Conservation (phyloP, 2,113 vertebrate species). For the Trinectes maculatus region DNA sequence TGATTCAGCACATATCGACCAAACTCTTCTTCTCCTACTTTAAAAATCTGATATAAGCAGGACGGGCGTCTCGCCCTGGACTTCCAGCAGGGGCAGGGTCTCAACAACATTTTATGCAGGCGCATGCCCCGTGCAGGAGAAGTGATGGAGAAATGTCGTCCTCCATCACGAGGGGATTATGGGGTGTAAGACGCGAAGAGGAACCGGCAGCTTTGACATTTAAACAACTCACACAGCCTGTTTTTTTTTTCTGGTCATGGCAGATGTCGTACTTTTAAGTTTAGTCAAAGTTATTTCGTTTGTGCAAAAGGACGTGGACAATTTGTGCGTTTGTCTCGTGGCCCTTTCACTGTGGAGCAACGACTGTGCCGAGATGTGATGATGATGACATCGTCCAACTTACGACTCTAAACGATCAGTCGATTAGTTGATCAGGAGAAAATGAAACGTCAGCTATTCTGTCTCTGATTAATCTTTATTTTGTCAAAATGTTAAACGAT, state of each 20-base stretch:
- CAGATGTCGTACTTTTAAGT: background rate
- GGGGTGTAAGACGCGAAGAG: background rate
- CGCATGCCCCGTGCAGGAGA: slow-evolving; percentile 31
- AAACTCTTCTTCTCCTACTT: background rate
- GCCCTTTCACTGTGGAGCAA: too few relatives aligned
- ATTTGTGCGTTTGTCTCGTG: too few relatives aligned
- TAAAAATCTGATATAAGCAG: slow-evolving; percentile 1
- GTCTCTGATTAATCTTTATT: too few relatives aligned
- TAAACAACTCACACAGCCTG: slow-evolving; percentile 20
- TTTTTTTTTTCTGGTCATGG: slow-evolving; percentile 1
- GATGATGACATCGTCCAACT: too few relatives aligned
- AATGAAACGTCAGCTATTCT: too few relatives aligned
- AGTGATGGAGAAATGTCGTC: slow-evolving; percentile 41
- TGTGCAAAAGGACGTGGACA: background rate
- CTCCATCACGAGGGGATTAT: slow-evolving; percentile 37
- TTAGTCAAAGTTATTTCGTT: slow-evolving; percentile 13
- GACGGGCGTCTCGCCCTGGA: slow-evolving; percentile 1
- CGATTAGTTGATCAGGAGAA: too few relatives aligned
- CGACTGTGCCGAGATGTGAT: too few relatives aligned
- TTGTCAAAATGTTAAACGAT: too few relatives aligned
- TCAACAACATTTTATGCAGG: slow-evolving; percentile 47
- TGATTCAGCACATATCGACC: slow-evolving; percentile 11
- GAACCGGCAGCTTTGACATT: slow-evolving; percentile 56
- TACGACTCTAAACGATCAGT: too few relatives aligned
- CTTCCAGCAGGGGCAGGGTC: slow-evolving; percentile 25